Base-by-base conservation (phyloP, 2,113 vertebrate species). In the Leptobrachium ailaonicum region DNA sequence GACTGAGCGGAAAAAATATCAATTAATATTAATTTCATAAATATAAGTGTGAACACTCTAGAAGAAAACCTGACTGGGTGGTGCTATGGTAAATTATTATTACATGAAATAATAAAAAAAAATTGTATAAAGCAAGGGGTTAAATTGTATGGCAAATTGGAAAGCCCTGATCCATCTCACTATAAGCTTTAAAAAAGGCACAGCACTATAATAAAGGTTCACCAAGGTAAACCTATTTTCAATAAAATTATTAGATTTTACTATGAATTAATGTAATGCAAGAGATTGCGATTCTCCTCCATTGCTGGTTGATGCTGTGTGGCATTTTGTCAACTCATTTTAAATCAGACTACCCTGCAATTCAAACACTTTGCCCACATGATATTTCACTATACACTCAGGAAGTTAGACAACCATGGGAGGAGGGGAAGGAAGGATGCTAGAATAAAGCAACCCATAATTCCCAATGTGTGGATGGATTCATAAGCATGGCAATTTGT, bases 401-500 rank as follows among this genome's bases (percentile, higher is more conserved):
- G 40, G 32, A 73, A 42, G 53, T 58, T 42, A 58, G 40, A 58
- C 56, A 14, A 12, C 13, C n/a, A 14, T 3, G 4, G 54, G 6
- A 54, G 64, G 58, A 43, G 45, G 69, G 58, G 58, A 79, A 68
- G 89, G 91, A 86, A 88, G 20, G 20, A 32, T 32, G 20, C 20
- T 32, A 32, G 20, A 32, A 32, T 32, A 32, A 32, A 32, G 20
- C 20, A 32, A 32, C 20, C 20, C 90, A 90, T 86, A 66, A 90
- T 87, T 88, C 88, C 91, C 90, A 90, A 85, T 94, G 94, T 94
- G 94, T 94, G 93, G 91, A 93, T 95, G 95, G 95, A 96, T 98
- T 96, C 96, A 97, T 96, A 97, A 96, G 96, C 94, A 95, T 96
- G 96, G 96, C 95, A 94, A 98, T 98, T 98, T 97, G 95, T 95